Conservation (phyloP, 2,888 invertebrate species). For the Mongoloraphidia duomilia region DNA sequence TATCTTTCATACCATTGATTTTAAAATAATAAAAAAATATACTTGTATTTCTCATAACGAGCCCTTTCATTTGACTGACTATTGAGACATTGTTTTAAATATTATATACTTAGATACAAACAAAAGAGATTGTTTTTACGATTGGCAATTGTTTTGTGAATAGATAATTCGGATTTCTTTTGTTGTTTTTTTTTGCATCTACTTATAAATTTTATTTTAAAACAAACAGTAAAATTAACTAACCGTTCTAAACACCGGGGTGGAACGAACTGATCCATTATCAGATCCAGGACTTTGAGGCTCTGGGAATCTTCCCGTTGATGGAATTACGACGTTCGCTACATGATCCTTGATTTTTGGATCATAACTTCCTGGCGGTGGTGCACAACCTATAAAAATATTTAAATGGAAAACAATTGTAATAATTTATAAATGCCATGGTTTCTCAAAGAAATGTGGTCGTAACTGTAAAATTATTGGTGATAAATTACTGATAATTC, state of each 20-base stretch:
- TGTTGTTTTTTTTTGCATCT: too few relatives aligned
- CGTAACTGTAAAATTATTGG: too few relatives aligned
- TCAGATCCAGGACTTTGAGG: slow-evolving; percentile 25
- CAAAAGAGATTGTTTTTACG: too few relatives aligned
- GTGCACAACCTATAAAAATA: slow-evolving; percentile 29
- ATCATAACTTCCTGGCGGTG: slow-evolving; percentile 37
- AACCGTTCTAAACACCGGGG: slow-evolving; percentile 1
- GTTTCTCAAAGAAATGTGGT: background rate
- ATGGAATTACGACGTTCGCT: slow-evolving; percentile 28
- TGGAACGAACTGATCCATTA: slow-evolving; percentile 10
- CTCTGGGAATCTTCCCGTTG: slow-evolving; percentile 26
- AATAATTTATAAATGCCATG: background rate
- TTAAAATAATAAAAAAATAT: too few relatives aligned
- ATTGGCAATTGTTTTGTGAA: too few relatives aligned
- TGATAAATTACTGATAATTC: slow-evolving; percentile 1
- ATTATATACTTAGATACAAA: too few relatives aligned
- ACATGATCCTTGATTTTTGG: slow-evolving; percentile 30
- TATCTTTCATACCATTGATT: too few relatives aligned
- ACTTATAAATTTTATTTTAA: too few relatives aligned
- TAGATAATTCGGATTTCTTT: too few relatives aligned
- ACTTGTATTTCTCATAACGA: too few relatives aligned
- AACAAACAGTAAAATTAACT: background rate
- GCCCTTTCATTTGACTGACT: too few relatives aligned
- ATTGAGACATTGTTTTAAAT: too few relatives aligned
- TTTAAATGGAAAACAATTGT: background rate